Base-by-base conservation (phyloP, 1,140 invertebrate genomes). In the Microplitis mediator region DNA sequence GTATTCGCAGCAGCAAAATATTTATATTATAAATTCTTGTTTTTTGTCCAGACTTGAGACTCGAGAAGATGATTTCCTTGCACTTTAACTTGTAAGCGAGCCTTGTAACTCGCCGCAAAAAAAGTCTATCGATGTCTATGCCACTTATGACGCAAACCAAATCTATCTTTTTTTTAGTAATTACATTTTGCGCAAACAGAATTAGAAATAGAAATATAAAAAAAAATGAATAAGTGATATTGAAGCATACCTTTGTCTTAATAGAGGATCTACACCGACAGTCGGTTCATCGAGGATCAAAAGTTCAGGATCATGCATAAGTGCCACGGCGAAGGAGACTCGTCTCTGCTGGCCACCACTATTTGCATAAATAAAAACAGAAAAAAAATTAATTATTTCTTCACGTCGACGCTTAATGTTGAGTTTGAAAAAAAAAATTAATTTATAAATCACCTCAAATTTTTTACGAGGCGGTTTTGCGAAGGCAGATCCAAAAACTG, bases 281-380 rank as follows among this genome's bases (percentile, higher is more conserved):
- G 97, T 98, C 0, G 96, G 97, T 83, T 98, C 97, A 82, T 98
- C 97, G 11, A 98, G 89, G 81, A 98, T 97, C 13, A 98, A 86
- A 14, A 98, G 89, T 84, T 97, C 94, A 0, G 97, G 96, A 85
- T 96, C 94, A 79, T 98, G 95, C 89, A 98, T 93, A 4, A 98
- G 87, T 3, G 96, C 96, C 23, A 96, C 93, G 0, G 96, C 95
- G 80, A 98, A 96, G 4, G 95, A 97, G 0, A 97, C 95, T 74
- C 96, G 90, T 51, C 97, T 89, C 81, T 97, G 95, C 85, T 98
- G 96, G 34, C 97, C 96, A 77, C 97, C 97, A 87, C 96, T 96
- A 63, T 36, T 63, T n/a, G 34, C 14, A 32, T 61, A 4, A 31
- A 58, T 51, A 23, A 23, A 23, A 23, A 11, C 4, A 62, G 61